Percentiles rank a stretch among this genome's conserved stretches.
Evolutionary conservation across 1,140 invertebrate species (phyloP).

Genomic region (Ceratosolen fusciceps): DNA sequence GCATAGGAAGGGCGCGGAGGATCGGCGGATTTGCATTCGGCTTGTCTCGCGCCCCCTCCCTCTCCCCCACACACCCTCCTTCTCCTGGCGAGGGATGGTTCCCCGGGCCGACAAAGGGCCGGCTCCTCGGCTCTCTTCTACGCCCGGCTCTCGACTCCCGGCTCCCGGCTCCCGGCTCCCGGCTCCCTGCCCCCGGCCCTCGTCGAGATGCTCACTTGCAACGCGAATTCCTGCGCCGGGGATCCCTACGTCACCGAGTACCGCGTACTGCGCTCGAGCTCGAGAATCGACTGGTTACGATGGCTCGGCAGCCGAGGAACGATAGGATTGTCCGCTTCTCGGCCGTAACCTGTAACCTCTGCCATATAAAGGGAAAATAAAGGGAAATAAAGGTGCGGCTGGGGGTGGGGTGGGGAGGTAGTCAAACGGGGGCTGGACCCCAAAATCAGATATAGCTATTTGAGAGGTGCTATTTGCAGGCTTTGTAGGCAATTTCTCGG

Average conservation of each 20-base stretch:
- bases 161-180: neutral
- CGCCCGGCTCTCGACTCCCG: neutral
- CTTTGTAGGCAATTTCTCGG: constrained; percentile 68
- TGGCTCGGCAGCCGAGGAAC: neutral
- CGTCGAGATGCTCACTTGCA: neutral
- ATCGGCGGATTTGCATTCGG: neutral
- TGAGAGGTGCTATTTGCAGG: constrained; percentile 64
- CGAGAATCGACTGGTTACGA: neutral
- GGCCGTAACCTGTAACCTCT: constrained; percentile 9
- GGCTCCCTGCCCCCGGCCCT: neutral
- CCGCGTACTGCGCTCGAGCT: neutral
- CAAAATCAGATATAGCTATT: constrained; percentile 67
- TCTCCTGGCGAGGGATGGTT: neutral
- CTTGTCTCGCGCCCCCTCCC: neutral
- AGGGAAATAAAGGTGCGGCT: constrained; percentile 46
- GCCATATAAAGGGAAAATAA: constrained; percentile 9
- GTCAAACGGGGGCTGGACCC: constrained; percentile 35
- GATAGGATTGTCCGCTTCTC: neutral
- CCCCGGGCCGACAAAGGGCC: neutral
- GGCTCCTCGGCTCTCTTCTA: neutral
- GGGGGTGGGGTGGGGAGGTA: neutral
- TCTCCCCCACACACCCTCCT: neutral
- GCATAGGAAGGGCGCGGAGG: constrained; percentile 63
- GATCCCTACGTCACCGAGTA: neutral
- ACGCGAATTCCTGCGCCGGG: neutral